phyloP scores from a whole-genome alignment of 2,888 invertebrate species.

The Trissolcus japonicus region DNA sequence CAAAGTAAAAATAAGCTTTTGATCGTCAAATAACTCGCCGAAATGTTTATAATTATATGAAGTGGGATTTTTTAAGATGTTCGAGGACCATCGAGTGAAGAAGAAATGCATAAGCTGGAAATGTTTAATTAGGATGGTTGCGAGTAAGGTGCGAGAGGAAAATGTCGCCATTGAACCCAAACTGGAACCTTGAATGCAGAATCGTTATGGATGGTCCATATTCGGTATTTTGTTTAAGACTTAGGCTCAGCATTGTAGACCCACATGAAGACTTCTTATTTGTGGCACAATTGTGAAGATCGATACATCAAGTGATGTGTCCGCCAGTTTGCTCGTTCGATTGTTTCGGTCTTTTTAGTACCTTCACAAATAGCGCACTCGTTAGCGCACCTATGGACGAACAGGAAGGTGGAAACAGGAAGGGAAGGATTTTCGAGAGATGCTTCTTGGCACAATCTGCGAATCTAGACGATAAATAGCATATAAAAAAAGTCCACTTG shows the following conservation, averaged over 20 bases:
- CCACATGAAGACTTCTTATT: constrained; percentile 55
- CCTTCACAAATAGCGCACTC: constrained; percentile 58
- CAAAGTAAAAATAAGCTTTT: too few relatives aligned
- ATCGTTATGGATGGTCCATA: too few relatives aligned
- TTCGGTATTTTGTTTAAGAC: constrained; percentile 9
- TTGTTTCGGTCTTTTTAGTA: constrained; percentile 56
- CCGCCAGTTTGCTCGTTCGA: constrained; percentile 54
- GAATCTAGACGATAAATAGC: constrained; percentile 26
- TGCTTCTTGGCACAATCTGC: constrained; percentile 48
- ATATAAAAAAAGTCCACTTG: constrained; percentile 15
- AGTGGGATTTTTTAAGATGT: too few relatives aligned
- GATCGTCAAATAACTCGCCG: too few relatives aligned
- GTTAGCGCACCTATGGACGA: constrained; percentile 56
- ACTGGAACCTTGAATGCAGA: too few relatives aligned
- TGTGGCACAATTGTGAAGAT: constrained; percentile 64
- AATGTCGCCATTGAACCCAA: too few relatives aligned
- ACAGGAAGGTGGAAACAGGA: constrained; percentile 44
- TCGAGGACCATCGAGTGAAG: too few relatives aligned
- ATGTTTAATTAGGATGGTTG: not conserved
- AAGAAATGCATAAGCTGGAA: too few relatives aligned
- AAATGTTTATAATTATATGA: too few relatives aligned
- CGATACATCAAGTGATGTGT: constrained; percentile 71
- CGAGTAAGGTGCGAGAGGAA: too few relatives aligned
- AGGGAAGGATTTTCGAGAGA: constrained; percentile 52
- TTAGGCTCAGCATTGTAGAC: constrained; percentile 3